These are phyloP conservation scores for Chlamydotis undulata DNA, from an alignment of 2,113 vertebrate species.

Conservation along the genomic window DNA sequence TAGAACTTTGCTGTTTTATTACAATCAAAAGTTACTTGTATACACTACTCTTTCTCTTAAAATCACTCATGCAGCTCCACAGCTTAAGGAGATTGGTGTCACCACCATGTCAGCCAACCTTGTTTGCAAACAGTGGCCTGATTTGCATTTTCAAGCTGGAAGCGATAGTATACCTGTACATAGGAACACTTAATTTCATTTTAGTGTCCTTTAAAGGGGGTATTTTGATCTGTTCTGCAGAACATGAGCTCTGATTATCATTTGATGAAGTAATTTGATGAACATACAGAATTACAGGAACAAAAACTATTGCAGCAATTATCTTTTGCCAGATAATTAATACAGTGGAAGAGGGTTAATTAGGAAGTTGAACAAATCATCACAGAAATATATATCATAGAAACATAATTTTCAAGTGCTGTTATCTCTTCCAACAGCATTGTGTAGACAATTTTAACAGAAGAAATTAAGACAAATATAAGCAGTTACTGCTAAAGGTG, in stretches of 20 bases:
- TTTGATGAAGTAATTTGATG: background rate
- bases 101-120: background rate
- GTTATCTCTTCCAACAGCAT: background rate
- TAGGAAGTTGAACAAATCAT: background rate
- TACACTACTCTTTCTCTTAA: background rate
- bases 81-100: background rate
- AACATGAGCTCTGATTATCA: background rate
- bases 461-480: background rate
- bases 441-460: background rate
- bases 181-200: background rate
- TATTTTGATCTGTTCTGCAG: background rate
- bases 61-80: background rate
- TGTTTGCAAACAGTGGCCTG: background rate
- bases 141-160: background rate
- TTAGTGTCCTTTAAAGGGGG: accelerated
- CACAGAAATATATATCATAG: background rate
- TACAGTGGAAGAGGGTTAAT: background rate
- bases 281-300: background rate
- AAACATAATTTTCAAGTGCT: background rate
- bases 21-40: background rate
- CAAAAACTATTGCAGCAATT: background rate
- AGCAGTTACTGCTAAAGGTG: background rate
- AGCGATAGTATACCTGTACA: background rate
- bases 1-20: background rate
- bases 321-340: background rate